Evolutionary conservation across 1,140 invertebrate genomes (phyloP).

Genomic region (Mya arenaria): DNA sequence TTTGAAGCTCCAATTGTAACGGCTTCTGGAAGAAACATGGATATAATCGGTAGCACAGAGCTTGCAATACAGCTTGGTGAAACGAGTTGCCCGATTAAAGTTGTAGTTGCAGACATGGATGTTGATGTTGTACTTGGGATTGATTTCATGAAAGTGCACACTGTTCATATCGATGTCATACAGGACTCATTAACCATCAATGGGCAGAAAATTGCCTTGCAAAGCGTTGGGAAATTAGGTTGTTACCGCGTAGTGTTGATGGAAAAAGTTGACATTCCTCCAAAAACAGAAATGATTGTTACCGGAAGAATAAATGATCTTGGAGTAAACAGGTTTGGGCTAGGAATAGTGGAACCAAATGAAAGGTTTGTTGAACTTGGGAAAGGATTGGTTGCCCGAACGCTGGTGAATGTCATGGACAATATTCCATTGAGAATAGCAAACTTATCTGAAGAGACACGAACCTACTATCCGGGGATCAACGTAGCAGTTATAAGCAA

Average conservation of each 20-base stretch:
- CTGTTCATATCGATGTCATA: background rate
- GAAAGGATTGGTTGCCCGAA: background rate
- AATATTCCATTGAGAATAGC: constrained; percentile 4
- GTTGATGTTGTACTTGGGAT: background rate
- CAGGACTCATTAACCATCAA: background rate
- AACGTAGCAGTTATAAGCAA: background rate
- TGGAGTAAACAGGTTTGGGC: too few relatives aligned
- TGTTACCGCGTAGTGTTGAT: constrained; percentile 3
- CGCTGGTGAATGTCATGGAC: background rate
- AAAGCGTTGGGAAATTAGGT: background rate
- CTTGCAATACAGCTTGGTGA: too few relatives aligned
- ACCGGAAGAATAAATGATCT: too few relatives aligned
- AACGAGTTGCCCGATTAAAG: too few relatives aligned
- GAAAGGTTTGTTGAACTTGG: background rate
- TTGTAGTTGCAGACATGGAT: background rate
- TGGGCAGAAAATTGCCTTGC: background rate
- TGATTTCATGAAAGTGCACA: constrained; percentile 1
- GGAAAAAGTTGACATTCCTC: too few relatives aligned
- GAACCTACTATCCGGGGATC: background rate
- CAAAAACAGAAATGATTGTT: too few relatives aligned
- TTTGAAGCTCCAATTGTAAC: too few relatives aligned
- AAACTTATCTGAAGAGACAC: background rate
- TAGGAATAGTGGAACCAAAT: background rate
- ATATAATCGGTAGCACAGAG: too few relatives aligned
- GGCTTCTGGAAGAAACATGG: too few relatives aligned